Conservation (phyloP, 2,888 invertebrate species). For the Eristalis arbustorum region DNA sequence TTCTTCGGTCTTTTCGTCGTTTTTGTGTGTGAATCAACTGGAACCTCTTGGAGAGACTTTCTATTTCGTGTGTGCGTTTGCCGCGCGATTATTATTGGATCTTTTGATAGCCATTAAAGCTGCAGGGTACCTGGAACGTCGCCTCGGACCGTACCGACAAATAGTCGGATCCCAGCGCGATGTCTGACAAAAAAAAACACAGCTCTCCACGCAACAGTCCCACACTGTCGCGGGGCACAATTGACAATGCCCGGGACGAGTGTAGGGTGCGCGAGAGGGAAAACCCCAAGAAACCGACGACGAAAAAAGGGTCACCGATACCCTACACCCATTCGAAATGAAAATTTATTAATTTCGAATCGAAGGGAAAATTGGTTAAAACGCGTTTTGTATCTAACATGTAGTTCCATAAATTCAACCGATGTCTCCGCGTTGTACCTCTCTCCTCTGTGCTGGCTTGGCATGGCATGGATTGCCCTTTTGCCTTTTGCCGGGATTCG, state of each 20-base stretch:
- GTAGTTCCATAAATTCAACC: constrained; percentile 69
- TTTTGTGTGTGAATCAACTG: neutral
- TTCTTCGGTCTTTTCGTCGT: constrained; percentile 14
- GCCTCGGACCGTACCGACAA: constrained; percentile 32
- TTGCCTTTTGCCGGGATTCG: neutral
- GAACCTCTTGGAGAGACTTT: constrained; percentile 42
- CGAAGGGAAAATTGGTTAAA: constrained; percentile 66
- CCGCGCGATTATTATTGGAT: constrained; percentile 70
- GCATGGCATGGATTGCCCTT: constrained; percentile 1
- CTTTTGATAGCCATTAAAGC: constrained; percentile 67
- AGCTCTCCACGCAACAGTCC: constrained; percentile 37
- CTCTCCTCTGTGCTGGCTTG: constrained; percentile 8
- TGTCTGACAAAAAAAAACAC: neutral
- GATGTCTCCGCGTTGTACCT: constrained; percentile 62
- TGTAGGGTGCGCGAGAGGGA: constrained; percentile 37
- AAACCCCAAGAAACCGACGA: constrained; percentile 42
- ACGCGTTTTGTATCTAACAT: constrained; percentile 70
- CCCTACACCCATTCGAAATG: constrained; percentile 53
- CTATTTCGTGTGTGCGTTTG: constrained; percentile 54
- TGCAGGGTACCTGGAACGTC: constrained; percentile 64
- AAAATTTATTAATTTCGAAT: constrained; percentile 68
- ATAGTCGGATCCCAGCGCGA: constrained; percentile 4
- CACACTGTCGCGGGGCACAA: constrained; percentile 6
- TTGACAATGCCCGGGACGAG: neutral
- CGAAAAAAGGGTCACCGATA: constrained; percentile 50